phyloP scores from a whole-genome alignment of 2,797 vertebrate genomes.

The Hephaestus fuliginosus region DNA sequence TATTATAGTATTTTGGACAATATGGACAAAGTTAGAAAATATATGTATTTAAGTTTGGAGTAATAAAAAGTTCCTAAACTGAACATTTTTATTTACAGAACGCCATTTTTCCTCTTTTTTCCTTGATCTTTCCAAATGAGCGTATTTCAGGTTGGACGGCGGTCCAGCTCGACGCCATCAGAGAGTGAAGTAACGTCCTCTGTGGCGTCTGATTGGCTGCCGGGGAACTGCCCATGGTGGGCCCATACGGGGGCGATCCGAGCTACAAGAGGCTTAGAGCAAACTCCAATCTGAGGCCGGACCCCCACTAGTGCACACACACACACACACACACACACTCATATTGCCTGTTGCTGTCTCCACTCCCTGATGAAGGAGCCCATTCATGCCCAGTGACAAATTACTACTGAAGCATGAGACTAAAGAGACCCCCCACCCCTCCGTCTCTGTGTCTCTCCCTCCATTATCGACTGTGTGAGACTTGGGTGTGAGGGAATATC shows the following conservation, averaged over 20 bases:
- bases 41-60: background rate
- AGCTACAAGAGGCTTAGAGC: slow-evolving; percentile 77
- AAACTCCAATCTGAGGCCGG: slow-evolving; percentile 74
- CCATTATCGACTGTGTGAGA: slow-evolving; percentile 68
- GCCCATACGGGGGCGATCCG: slow-evolving; percentile 76
- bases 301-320: slow-evolving; percentile 63
- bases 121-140: slow-evolving; percentile 20
- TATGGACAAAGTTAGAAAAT: background rate
- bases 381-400: slow-evolving; percentile 83
- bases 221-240: slow-evolving; percentile 86
- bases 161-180: slow-evolving; percentile 73
- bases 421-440: slow-evolving; percentile 72
- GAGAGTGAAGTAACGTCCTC: slow-evolving; percentile 84
- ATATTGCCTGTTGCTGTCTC: slow-evolving; percentile 62
- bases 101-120: slow-evolving; percentile 8
- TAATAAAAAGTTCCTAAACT: slow-evolving; percentile 1
- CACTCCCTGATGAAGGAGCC: slow-evolving; percentile 69
- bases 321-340: slow-evolving; percentile 37
- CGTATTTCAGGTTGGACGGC: slow-evolving; percentile 54
- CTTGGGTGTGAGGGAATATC: slow-evolving; percentile 70
- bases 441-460: slow-evolving; percentile 45
- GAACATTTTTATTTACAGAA: slow-evolving; percentile 8
- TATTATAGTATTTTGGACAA: too few relatives aligned
- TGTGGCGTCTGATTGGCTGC: slow-evolving; percentile 84
- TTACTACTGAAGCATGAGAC: slow-evolving; percentile 87